Conservation (phyloP, 1,140 invertebrate species). For the Eubasilissa regina region DNA sequence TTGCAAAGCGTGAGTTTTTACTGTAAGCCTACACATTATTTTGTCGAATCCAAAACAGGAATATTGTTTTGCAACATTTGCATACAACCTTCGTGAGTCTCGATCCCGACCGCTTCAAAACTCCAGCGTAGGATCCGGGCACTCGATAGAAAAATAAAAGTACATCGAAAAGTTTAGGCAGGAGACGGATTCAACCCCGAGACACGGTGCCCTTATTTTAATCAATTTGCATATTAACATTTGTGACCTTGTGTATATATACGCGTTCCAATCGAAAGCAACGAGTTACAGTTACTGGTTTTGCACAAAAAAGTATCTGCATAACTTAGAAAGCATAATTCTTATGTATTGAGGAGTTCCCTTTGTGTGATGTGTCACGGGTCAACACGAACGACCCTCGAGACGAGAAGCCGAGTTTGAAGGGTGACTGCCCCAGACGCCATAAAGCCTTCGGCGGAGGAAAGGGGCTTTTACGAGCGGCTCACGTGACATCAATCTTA, state of each 20-base stretch:
- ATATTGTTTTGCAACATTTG: conserved; percentile 14
- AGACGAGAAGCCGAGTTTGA: background rate
- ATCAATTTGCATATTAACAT: too few relatives aligned
- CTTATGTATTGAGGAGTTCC: background rate
- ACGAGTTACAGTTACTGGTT: too few relatives aligned
- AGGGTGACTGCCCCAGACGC: conserved; percentile 31
- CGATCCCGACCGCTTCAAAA: background rate
- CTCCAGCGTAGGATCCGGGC: background rate
- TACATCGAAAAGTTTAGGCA: background rate
- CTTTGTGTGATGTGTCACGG: background rate
- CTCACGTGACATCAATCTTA: conserved; percentile 31
- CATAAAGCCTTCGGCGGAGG: conserved; percentile 21
- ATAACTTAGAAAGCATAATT: too few relatives aligned
- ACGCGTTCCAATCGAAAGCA: too few relatives aligned
- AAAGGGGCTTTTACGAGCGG: conserved; percentile 17
- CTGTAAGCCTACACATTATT: background rate
- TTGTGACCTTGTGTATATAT: too few relatives aligned
- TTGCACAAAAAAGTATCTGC: too few relatives aligned
- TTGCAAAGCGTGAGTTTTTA: background rate
- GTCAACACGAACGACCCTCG: background rate
- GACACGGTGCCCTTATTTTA: background rate
- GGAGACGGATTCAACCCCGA: background rate
- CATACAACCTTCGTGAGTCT: conserved; percentile 17
- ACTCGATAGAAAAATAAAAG: background rate
- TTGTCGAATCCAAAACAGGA: conserved; percentile 14